A percentile compares a stretch with the other conserved stretches of the same genome.
Evolutionary conservation across 2,797 vertebrate species (phyloP).

Genomic region (Protonibea diacanthus): DNA sequence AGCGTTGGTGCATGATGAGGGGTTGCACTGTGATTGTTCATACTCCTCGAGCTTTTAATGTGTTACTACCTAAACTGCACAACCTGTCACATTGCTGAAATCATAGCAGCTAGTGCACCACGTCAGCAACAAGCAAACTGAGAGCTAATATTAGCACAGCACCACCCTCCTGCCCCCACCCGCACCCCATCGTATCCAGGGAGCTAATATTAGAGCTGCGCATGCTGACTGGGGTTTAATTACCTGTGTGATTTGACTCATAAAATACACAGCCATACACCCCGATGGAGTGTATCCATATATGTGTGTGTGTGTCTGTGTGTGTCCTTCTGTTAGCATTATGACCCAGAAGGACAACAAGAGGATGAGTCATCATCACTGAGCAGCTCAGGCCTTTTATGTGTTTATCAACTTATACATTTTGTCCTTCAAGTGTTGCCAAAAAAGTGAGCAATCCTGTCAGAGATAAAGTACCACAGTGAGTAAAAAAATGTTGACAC

Average conservation of each 20-base stretch:
- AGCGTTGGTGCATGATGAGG: conserved; percentile 10
- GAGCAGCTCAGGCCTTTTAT: conserved; percentile 40
- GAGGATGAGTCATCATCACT: conserved; percentile 65
- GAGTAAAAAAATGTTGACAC: not conserved
- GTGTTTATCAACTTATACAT: not conserved
- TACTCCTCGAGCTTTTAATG: conserved; percentile 12
- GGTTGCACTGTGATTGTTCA: not conserved
- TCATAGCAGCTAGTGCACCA: conserved; percentile 45
- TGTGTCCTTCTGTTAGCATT: conserved; percentile 12
- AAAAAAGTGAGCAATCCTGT: not conserved
- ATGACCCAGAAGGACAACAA: conserved; percentile 41
- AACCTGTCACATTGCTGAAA: conserved; percentile 54
- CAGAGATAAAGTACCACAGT: not conserved
- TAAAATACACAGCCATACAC: conserved; percentile 20
- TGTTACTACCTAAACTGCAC: conserved; percentile 35
- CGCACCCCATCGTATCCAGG: conserved; percentile 25
- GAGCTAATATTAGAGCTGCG: conserved; percentile 71
- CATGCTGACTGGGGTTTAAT: conserved; percentile 68
- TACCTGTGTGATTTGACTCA: conserved; percentile 70
- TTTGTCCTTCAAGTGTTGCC: not conserved
- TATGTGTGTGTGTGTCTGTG: conserved; percentile 8
- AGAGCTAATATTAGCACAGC: conserved; percentile 77
- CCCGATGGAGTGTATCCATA: conserved; percentile 4
- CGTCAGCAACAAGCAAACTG: conserved; percentile 61
- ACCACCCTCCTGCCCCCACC: conserved; percentile 9